Percentiles rank a stretch among this genome's conserved stretches.
Conservation (phyloP, 2,113 vertebrate species). For the Crocuta crocuta region DNA sequence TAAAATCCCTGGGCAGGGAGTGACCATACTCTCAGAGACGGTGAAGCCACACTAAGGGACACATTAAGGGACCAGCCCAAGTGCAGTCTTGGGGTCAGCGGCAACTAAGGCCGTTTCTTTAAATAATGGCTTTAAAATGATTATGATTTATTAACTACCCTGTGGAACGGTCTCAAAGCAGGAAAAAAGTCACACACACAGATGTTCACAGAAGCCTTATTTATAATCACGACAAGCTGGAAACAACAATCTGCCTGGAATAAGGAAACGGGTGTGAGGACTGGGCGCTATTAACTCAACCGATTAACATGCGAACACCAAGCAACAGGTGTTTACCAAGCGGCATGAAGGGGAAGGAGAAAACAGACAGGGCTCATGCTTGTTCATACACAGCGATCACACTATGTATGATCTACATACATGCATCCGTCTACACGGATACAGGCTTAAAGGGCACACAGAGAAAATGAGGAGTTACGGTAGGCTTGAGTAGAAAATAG, state of each 20-base stretch:
- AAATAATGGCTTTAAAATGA: not conserved
- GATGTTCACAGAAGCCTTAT: not conserved
- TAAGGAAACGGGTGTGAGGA: not conserved
- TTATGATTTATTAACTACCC: not conserved
- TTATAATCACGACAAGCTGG: not conserved
- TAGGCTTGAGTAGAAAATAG: not conserved
- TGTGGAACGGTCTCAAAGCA: not conserved
- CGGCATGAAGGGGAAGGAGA: fast-evolving
- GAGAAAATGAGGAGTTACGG: not conserved
- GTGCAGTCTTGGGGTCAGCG: too few species aligned
- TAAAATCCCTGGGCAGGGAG: not conserved
- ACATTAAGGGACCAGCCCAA: not conserved
- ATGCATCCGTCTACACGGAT: fast-evolving
- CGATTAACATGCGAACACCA: fast-evolving
- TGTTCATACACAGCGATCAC: fast-evolving
- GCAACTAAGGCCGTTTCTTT: not conserved
- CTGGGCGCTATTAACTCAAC: fast-evolving
- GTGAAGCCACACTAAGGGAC: not conserved
- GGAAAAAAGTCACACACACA: not conserved
- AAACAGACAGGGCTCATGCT: fast-evolving
- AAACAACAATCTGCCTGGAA: not conserved
- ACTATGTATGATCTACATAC: too few species aligned
- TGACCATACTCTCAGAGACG: fast-evolving
- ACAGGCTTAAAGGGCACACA: not conserved
- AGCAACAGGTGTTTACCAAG: fast-evolving